Evolutionary conservation across 2,113 vertebrate genomes (phyloP), one percentile per base, ranked within the genome.

Genomic region (Perca flavescens): DNA sequence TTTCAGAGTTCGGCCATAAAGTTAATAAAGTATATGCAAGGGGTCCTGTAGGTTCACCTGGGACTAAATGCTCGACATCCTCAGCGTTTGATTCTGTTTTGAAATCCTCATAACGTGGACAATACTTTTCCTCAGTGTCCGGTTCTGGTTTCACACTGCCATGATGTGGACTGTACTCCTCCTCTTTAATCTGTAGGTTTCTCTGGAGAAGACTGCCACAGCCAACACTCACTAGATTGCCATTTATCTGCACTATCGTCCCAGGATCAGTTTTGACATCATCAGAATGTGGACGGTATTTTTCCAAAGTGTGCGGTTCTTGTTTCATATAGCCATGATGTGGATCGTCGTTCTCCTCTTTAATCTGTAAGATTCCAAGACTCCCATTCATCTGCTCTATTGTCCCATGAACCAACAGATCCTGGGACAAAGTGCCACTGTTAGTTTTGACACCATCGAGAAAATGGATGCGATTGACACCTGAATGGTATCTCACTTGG

Each of bases 111-210:
- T 6, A 5, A 52, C 14, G 65, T 21, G 52, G 19, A 49, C n/a
- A 2, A n/a, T 57, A 36, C 10, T 21, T 9, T 46, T 75, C 4
- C 10, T 34, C 60, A 8, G 17, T 13, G 14, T 53, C 53, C 2
- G 5, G n/a, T 31, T 78, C 74, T 56, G 49, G 10, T 62, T 53
- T 36, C 5, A 73, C 28, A 63, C n/a, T 1, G 0, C 28, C 61
- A 63, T 62, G 61, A 46, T 58, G 3, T 64, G 77, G n/a, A 50
- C 49, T 4, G 15, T 25, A 17, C 6, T 58, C 47, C 46, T 83
- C 85, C 22, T 74, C 40, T 69, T 74, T 66, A 25, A 70, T 56
- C 8, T 77, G 40, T 3, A 65, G 3, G 43, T 77, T 53, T 54
- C 52, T 53, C 6, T 67, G 31, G 13, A 74, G 61, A 75, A 19